Conservation (phyloP, 2,888 invertebrate genomes). For the Mallateleia sp. region DNA sequence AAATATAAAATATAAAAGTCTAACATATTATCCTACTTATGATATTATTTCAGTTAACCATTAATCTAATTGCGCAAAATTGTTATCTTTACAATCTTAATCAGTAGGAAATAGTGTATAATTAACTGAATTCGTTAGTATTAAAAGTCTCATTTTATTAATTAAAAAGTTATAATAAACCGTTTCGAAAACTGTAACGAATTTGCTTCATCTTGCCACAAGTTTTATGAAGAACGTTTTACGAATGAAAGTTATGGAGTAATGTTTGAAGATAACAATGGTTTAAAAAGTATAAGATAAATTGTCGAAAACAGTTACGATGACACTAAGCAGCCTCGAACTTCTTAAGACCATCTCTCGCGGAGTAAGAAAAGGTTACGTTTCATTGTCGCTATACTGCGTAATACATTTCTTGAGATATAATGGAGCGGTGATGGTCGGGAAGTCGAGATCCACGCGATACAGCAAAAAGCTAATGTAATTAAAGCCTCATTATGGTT, state of each 20-base stretch:
- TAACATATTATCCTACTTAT: no score
- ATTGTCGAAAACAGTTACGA: slow-evolving; percentile 59
- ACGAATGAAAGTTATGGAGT: slow-evolving; percentile 41
- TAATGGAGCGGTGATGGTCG: slow-evolving; percentile 43
- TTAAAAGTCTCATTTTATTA: no score
- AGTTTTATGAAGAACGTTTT: slow-evolving; percentile 28
- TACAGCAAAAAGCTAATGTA: slow-evolving; percentile 76
- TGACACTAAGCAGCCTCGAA: slow-evolving; percentile 68
- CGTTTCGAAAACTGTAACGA: background rate
- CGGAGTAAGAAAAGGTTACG: slow-evolving; percentile 49
- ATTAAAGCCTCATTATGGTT: slow-evolving; percentile 84
- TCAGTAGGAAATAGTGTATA: no score
- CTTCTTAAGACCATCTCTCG: slow-evolving; percentile 71
- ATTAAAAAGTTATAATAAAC: background rate
- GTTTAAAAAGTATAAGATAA: slow-evolving; percentile 63
- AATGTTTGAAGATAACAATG: slow-evolving; percentile 62
- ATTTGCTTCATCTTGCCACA: slow-evolving; percentile 1
- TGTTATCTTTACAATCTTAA: no score
- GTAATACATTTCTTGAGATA: slow-evolving; percentile 52
- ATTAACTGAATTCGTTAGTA: no score
- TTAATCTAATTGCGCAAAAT: no score
- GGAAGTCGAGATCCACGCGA: slow-evolving; percentile 47
- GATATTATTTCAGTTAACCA: no score
- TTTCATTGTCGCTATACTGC: slow-evolving; percentile 41
- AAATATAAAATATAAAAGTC: no score